Base-by-base conservation (phyloP, 2,888 invertebrate genomes). In the Zygaena filipendulae region DNA sequence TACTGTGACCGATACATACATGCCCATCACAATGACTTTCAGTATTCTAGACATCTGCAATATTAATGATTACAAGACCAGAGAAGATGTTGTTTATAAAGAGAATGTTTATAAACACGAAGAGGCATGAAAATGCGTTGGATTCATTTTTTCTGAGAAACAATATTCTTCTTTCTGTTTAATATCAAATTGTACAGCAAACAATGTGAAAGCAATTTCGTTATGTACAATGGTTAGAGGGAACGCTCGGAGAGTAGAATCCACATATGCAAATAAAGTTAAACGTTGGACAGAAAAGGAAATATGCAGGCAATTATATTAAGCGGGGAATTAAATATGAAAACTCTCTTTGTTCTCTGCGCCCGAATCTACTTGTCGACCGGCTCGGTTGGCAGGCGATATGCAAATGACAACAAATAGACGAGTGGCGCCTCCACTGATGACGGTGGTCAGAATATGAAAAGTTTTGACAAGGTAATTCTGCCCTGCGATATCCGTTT, bases 251-350 rank as follows among this genome's bases (percentile, higher is more conserved):
- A n/a, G n/a, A n/a, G n/a, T n/a, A n/a, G n/a, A 49, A 42, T 43
- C 37, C 51, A 43, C 45, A 43, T 54, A 61, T 63, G 60, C 51
- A 60, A 64, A 63, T 58, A 40, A 39, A 47, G 43, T 36, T 47
- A 52, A 46, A 46, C 36, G 42, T 33, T 34, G 42, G 45, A 51
- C 42, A 45, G 45, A 42, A 43, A 47, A 49, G 49, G 45, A 60
- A 60, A 68, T 59, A 57, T 56, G 59, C 56, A 36, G 51, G 62
- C 59, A 69, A 69, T 70, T 70, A 68, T 52, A 66, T 59, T 60
- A 66, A 67, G 67, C 50, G 61, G 58, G 60, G 59, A 66, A 70
- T 70, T 67, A 63, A 70, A 69, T 71, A 70, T 67, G 60, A 70
- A 66, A 66, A 69, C n/a, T 63, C 55, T 54, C 59, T 63, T 64